A percentile compares a stretch with the other conserved stretches of the same genome.
These are phyloP conservation scores for Hippopotamus amphibius DNA, from an alignment of 2,113 vertebrate genomes.

Conservation along the genomic window DNA sequence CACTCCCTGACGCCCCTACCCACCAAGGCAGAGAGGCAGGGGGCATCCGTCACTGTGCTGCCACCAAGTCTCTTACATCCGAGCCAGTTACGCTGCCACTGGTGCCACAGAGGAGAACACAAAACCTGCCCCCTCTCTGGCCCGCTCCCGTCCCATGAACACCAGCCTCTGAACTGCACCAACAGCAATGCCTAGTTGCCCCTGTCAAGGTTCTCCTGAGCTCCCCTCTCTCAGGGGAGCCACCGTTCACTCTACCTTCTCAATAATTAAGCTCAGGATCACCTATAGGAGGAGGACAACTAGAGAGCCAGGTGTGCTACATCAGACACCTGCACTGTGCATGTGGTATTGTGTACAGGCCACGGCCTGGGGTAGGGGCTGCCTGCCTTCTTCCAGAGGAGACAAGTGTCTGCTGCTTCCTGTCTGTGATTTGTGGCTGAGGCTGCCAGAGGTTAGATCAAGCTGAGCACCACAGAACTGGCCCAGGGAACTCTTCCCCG, in stretches of 20 bases:
- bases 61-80: not conserved
- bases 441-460: not conserved
- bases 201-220: not conserved
- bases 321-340: not conserved
- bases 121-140: fast-evolving
- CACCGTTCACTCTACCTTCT: not conserved
- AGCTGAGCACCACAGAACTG: not conserved
- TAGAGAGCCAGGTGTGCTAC: not conserved
- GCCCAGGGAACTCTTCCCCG: not conserved
- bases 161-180: not conserved
- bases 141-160: not conserved
- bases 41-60: not conserved
- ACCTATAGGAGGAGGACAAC: not conserved
- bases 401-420: not conserved
- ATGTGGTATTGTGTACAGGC: not conserved
- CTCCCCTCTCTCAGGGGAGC: not conserved
- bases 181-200: not conserved
- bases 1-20: not conserved
- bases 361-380: not conserved
- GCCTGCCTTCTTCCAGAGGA: not conserved
- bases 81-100: not conserved
- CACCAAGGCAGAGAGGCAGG: fast-evolving
- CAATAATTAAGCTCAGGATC: not conserved
- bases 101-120: not conserved
- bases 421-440: not conserved